Evolutionary conservation across 2,888 invertebrate genomes (phyloP), one percentile per base, ranked within the genome.

Genomic region (Xestia xanthographa): DNA sequence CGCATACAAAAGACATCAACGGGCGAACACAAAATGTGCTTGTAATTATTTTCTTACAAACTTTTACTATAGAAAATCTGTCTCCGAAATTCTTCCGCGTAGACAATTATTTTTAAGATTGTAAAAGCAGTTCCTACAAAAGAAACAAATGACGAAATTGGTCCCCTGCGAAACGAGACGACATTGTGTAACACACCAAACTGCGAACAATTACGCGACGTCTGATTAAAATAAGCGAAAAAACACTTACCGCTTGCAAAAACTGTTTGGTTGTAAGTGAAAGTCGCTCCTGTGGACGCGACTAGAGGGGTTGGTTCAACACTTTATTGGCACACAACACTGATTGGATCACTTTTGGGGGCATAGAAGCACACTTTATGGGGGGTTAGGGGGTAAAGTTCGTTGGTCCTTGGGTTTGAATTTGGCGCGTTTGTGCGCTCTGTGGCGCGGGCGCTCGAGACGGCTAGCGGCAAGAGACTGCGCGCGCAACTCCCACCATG

Each of bases 391-490:
- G 84, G 89, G n/a, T 76, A 58, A 58, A 80, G 72, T 77, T 78
- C 68, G 66, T 79, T 83, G 86, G 83, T 79, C 86, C 86, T 84
- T 77, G 75, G 79, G 72, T 91, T 94, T 89, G 88, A 92, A 90
- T 88, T 92, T 92, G 92, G 94, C 95, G 94, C 94, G 94, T 89
- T 83, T 86, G 90, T 92, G 93, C 94, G 92, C 94, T 88, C 83
- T 48, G 77, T 88, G 86, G 92, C 94, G 87, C 93, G 92, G 91
- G 92, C 95, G 95, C 95, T 92, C 94, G 86, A 91, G 89, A 90
- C 92, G 94, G 92, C 92, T 92, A 91, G 92, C 95, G 94, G 95
- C 93, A 93, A 94, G 95, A 94, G 95, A 96, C 96, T 96, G 96
- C 95, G 94, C 92, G 87, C 86, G 91, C 90, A 84, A 88, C 95